Evolutionary conservation across 37 sponge, comb jelly and placozoan species (phyloP).

Genomic region (Halisarca cf. caerulea): DNA sequence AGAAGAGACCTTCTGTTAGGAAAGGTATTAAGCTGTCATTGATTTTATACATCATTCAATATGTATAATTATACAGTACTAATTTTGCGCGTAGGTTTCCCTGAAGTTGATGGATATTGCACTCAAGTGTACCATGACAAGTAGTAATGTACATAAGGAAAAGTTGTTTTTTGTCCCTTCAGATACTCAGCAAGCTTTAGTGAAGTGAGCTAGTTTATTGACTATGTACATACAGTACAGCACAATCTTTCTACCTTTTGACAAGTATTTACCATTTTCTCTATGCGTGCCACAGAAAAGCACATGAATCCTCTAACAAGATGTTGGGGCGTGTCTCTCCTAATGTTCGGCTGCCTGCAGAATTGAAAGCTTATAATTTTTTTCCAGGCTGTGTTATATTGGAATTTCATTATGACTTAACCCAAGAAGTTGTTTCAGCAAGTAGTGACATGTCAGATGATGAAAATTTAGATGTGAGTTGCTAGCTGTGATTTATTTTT

Average conservation of each 20-base stretch:
- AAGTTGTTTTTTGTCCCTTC: not conserved
- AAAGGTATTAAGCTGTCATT: not conserved
- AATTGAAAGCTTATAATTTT: conserved; percentile 2
- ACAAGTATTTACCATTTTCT: no score
- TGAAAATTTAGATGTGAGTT: no score
- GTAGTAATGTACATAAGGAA: not conserved
- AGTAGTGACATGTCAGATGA: no score
- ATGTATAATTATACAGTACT: no score
- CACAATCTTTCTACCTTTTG: no score
- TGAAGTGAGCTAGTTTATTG: not conserved
- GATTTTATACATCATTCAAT: not conserved
- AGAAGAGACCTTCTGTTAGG: not conserved
- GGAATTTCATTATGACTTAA: not conserved
- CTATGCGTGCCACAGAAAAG: no score
- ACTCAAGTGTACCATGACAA: not conserved
- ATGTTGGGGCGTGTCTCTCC: not conserved
- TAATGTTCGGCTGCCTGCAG: not conserved
- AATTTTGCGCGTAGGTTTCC: not conserved
- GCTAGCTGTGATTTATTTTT: no score
- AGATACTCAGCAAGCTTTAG: not conserved
- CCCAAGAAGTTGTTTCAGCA: not conserved
- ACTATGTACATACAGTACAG: no score
- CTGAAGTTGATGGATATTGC: not conserved
- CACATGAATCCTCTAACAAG: not conserved
- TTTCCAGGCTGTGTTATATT: not conserved